Evolutionary conservation across 2,797 vertebrate species (phyloP), one percentile per base, ranked within the genome.

Genomic region (Lates japonicus): DNA sequence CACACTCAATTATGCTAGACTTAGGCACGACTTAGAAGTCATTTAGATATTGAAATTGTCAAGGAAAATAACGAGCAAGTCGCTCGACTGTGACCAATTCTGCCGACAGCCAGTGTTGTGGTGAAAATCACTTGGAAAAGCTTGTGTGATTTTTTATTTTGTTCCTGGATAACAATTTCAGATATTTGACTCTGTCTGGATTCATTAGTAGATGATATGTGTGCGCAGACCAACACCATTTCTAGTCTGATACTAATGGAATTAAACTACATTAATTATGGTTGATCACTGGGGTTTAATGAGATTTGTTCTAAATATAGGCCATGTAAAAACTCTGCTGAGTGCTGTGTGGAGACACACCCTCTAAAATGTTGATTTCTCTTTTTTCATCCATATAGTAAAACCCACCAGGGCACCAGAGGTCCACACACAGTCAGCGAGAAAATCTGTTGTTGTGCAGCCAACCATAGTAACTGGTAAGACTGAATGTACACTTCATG

Each of bases 11-110:
- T 75, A 84, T 42, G 16, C 69, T 10, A 46, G 74, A 77, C 74
- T 70, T 79, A 65, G 62, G 46, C 65, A 33, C 0, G 8, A 73
- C 68, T 83, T 76, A 44, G 44, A 86, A 77, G 80, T 46, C 19
- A n/a, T 88, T 88, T 82, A 66, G 67, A 81, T 65, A 48, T 48
- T 76, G 77, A 78, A 85, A 79, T 76, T 64, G 66, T 90, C 69
- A 54, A 63, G 59, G 62, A 79, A 83, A 78, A 80, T 83, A 84
- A 88, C 8, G 6, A 79, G 25, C 9, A 48, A 81, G 71, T 75
- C 2, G 0, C 54, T 83, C 17, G 0, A 25, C 78, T 86, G 74
- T 83, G 81, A 82, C 82, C 41, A 44, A 61, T 63, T 85, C 58
- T 7, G 68, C 58, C 31, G 25, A 35, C 76, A 59, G 64, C 37